Evolutionary conservation across 2,888 invertebrate species (phyloP).

Genomic region (Lasius platythorax): DNA sequence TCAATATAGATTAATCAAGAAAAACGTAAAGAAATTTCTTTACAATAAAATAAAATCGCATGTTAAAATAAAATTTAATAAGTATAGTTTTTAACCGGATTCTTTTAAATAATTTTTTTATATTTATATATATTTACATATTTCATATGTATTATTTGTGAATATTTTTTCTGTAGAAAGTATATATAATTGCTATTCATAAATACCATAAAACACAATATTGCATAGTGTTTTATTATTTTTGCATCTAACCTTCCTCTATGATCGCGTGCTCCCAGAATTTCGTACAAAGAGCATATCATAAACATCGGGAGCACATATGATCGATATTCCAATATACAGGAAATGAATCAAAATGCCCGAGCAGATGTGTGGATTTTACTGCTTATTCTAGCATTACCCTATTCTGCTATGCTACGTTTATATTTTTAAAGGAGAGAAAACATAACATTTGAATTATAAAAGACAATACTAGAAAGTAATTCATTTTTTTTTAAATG

Average conservation of each 20-base stretch:
- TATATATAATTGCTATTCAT: background rate
- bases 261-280: background rate
- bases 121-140: background rate
- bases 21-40: background rate
- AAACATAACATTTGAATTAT: background rate
- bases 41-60: background rate
- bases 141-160: background rate
- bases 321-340: conserved; percentile 53
- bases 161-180: background rate
- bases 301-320: conserved; percentile 51
- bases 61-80: background rate
- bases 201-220: background rate
- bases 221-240: background rate
- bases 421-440: background rate
- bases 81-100: background rate
- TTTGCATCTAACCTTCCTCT: background rate
- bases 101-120: background rate
- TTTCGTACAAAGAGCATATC: conserved; percentile 15
- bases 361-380: conserved; percentile 63
- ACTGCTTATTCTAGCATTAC: background rate
- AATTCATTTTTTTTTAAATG: background rate
- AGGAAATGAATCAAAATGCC: conserved; percentile 62
- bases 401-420: background rate
- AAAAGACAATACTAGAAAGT: background rate
- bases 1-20: background rate